These are phyloP conservation scores for Deilephila elpenor DNA, from an alignment of 2,888 invertebrate species.

Conservation along the genomic window DNA sequence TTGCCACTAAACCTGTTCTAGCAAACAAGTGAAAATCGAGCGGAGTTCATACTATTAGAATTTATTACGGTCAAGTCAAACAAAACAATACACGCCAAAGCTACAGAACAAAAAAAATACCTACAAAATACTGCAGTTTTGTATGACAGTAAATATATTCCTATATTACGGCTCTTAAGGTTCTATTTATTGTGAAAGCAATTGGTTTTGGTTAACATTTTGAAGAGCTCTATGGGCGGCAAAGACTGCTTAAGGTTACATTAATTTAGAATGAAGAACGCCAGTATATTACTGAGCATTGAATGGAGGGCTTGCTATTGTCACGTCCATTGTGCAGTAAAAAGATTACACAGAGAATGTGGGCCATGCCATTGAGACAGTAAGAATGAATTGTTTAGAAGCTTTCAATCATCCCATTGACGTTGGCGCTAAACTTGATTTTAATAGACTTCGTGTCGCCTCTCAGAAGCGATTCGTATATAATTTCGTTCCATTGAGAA, in stretches of 20 bases:
- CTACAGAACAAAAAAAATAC: slow-evolving; percentile 66
- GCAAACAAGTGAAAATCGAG: slow-evolving; percentile 42
- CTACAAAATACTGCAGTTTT: slow-evolving; percentile 55
- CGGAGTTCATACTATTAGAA: slow-evolving; percentile 56
- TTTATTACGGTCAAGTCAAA: slow-evolving; percentile 74
- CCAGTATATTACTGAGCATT: slow-evolving; percentile 67
- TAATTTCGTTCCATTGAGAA: slow-evolving; percentile 68
- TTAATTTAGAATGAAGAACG: slow-evolving; percentile 73
- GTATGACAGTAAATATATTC: background rate
- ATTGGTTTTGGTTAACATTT: slow-evolving; percentile 37
- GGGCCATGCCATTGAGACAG: slow-evolving; percentile 76
- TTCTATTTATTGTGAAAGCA: slow-evolving; percentile 25
- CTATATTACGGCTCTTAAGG: background rate
- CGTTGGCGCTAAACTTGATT: slow-evolving; percentile 79
- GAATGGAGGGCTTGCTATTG: slow-evolving; percentile 71
- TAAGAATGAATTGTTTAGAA: slow-evolving; percentile 76
- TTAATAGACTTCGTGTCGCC: slow-evolving; percentile 83
- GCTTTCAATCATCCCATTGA: slow-evolving; percentile 82
- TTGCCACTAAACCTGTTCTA: background rate
- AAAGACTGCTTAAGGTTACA: slow-evolving; percentile 62
- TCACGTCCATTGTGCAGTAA: slow-evolving; percentile 71
- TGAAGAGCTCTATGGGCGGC: slow-evolving; percentile 62
- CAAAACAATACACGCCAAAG: slow-evolving; percentile 66
- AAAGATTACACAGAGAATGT: slow-evolving; percentile 79
- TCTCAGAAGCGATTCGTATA: slow-evolving; percentile 71